These are phyloP conservation scores for Diuraphis noxia DNA, from an alignment of 1,140 invertebrate genomes.

Conservation along the genomic window DNA sequence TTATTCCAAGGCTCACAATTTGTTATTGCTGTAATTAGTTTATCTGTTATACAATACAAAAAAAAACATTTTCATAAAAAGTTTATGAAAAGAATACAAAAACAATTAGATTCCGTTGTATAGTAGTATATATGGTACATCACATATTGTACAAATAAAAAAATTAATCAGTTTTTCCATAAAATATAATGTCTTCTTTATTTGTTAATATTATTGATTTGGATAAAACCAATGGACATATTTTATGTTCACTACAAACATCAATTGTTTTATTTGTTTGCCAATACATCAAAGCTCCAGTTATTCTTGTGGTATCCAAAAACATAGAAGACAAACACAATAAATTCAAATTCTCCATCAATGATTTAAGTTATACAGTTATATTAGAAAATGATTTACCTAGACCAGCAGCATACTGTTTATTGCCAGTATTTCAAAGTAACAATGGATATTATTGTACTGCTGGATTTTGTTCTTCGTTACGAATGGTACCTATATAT, in stretches of 20 bases:
- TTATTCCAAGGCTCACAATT: conserved; percentile 80
- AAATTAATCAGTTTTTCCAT: neutral
- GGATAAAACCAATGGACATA: neutral
- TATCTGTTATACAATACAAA: conserved; percentile 64
- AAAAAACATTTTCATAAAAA: conserved; percentile 66
- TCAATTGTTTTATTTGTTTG: conserved; percentile 52
- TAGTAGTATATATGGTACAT: conserved; percentile 47
- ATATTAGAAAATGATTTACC: conserved; percentile 58
- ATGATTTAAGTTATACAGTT: conserved; percentile 27
- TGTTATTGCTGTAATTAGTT: conserved; percentile 68
- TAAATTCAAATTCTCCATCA: conserved; percentile 4
- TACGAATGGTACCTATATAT: conserved; percentile 67
- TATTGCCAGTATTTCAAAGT: conserved; percentile 65
- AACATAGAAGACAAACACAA: neutral
- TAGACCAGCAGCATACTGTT: conserved; percentile 61
- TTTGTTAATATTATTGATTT: conserved; percentile 44
- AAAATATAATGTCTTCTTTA: conserved; percentile 20
- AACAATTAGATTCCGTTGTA: conserved; percentile 61
- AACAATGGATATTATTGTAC: conserved; percentile 66
- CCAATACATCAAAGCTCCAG: conserved; percentile 41
- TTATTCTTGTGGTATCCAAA: conserved; percentile 25
- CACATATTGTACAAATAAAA: neutral
- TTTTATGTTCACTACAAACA: conserved; percentile 44
- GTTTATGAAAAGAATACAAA: conserved; percentile 67
- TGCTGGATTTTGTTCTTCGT: conserved; percentile 71